Evolutionary conservation across 2,113 vertebrate species (phyloP), one percentile per base, ranked within the genome.

Genomic region (Felis chaus): DNA sequence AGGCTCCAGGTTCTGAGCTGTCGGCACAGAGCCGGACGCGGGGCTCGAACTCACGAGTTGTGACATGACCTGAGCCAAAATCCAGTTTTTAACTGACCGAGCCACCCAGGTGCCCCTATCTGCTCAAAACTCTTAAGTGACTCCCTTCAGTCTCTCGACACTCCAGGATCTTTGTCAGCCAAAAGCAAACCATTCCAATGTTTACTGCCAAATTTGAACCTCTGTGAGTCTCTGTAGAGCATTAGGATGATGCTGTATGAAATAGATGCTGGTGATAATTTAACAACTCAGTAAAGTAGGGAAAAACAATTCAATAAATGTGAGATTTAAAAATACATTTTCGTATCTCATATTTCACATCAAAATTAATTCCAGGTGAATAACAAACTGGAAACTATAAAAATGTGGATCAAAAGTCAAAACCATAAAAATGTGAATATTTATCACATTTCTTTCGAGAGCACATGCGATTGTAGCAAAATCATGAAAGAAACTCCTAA

Each of bases 291-390:
- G 4, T 88, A 73, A 96, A 31, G 65, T 45, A 65, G 21, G 27
- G 14, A 92, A 92, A 63, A 92, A 7, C 41, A 79, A 76, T 55
- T 78, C 39, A 90, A 55, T 68, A 65, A 86, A 63, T 83, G 66
- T 39, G 23, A 92, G 91, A 79, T 94, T 96, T 94, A 29, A 74
- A 95, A 97, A 57, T n/a, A 92, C 45, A 89, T n/a, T 10, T 13
- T 63, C 36, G 31, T 94, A 15, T 45, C 73, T 94, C 65, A 65
- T 85, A 69, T 87, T 94, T 91, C 68, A 88, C 25, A 73, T 66
- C 33, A 81, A 94, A 93, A 95, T 87, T 76, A 85, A 85, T 82
- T 78, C 14, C 71, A 86, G 15, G 41, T 68, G 29, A 36, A 57
- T 91, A 27, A 57, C 95, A 96, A 96, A 78, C 61, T 33, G 53